Base-by-base conservation (phyloP, 2,888 invertebrate species). In the Nemapogon koenigi region DNA sequence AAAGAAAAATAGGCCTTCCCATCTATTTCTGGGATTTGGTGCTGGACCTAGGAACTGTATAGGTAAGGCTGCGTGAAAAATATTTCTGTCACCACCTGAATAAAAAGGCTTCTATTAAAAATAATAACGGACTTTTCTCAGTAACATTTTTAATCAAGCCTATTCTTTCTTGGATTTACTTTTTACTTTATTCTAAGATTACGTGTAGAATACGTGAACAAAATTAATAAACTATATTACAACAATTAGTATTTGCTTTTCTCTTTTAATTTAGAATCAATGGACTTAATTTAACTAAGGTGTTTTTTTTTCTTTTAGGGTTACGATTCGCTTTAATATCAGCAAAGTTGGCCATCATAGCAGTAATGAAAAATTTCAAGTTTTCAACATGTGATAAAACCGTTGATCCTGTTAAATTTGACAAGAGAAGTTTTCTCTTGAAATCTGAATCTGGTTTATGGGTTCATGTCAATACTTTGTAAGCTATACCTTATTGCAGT, bases 11-110 rank as follows among this genome's bases (percentile, higher is more conserved):
- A 65, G 82, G 40, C 65, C 78, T 1, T 66, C 80, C 1, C 75
- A 76, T 48, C 52, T 78, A 36, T 83, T 72, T 47, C 46, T 83
- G 38, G 78, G 82, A 1, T 84, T 84, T 53, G 83, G 84, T 3
- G 55, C 56, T 37, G 81, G 81, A 1, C 81, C 81, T 3, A 62
- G 81, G 43, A 80, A 78, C 47, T 82, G 82, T 49, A 75, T 81
- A 42, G 81, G 81, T 78, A 52, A 53, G 55, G n/a, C n/a, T n/a
- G n/a, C n/a, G n/a, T n/a, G n/a, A n/a, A n/a, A n/a, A n/a, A n/a
- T n/a, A n/a, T n/a, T n/a, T n/a, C n/a, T n/a, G n/a, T n/a, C n/a
- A n/a, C n/a, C n/a, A n/a, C n/a, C n/a, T n/a, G n/a, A n/a, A n/a
- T n/a, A n/a, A n/a, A n/a, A n/a, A n/a, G n/a, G n/a, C n/a, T n/a